Evolutionary conservation across 2,888 invertebrate genomes (phyloP).

Genomic region (Merodon equestris): DNA sequence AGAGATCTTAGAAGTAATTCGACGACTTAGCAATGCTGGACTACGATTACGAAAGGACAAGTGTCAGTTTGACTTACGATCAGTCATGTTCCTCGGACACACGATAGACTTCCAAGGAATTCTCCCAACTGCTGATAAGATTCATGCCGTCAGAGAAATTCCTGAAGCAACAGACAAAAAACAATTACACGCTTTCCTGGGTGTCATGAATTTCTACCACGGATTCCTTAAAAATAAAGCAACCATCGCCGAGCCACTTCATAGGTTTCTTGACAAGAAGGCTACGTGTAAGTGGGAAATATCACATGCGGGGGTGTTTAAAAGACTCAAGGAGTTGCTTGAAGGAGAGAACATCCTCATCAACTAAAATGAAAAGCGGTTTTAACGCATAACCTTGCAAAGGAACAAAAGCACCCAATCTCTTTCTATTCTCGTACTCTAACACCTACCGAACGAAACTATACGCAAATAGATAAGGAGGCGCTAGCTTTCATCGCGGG

Average conservation of each 20-base stretch:
- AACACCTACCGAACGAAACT: too few relatives aligned
- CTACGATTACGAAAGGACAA: slow-evolving; percentile 19
- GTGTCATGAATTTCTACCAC: slow-evolving; percentile 48
- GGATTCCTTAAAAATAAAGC: slow-evolving; percentile 50
- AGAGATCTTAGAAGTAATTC: background rate
- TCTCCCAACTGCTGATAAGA: slow-evolving; percentile 7
- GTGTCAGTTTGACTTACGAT: slow-evolving; percentile 1
- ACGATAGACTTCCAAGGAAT: slow-evolving; percentile 44
- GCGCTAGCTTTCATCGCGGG: too few relatives aligned
- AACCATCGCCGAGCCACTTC: slow-evolving; percentile 52
- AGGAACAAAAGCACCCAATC: too few relatives aligned
- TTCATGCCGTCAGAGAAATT: background rate
- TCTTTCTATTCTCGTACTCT: too few relatives aligned
- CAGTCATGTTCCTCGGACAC: slow-evolving; percentile 51
- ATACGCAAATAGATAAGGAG: too few relatives aligned
- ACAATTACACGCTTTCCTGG: slow-evolving; percentile 14
- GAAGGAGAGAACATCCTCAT: slow-evolving; percentile 16
- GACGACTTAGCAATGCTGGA: background rate
- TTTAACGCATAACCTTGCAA: too few relatives aligned
- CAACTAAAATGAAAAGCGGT: slow-evolving; percentile 6
- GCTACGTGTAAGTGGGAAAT: slow-evolving; percentile 19
- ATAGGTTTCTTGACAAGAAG: slow-evolving; percentile 62
- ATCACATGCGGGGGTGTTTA: too few relatives aligned
- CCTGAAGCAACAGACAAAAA: slow-evolving; percentile 10
- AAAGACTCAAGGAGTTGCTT: background rate